Evolutionary conservation across 2,113 vertebrate genomes (phyloP), one percentile per base, ranked within the genome.

Genomic region (Takifugu bimaculatus): DNA sequence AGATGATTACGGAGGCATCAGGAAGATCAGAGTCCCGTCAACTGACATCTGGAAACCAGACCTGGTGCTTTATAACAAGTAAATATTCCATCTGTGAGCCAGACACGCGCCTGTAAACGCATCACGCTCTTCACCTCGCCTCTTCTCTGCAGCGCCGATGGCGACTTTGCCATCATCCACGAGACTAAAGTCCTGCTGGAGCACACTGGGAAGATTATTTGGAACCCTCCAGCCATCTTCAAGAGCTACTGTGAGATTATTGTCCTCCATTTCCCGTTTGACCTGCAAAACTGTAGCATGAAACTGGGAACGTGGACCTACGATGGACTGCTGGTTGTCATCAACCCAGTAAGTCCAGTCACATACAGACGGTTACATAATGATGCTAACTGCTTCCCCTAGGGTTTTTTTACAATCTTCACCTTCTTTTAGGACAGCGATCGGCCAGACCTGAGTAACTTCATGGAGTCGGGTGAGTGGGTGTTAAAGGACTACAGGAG

Each of bases 191-290:
- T 96, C 48, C 91, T 97, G 52, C 74, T 98, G 88, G 93, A 98
- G 75, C 57, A 98, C 82, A 94, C 89, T 0, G 97, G 97, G 27
- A 81, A 74, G 77, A 95, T 98, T 67, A 95, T 89, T 0, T 99
- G 97, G 96, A 94, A 92, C 9, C 96, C 95, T 35, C 97, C 96
- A 0, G 96, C 95, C 75, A 98, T 98, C 84, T 99, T 95, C 64
- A 98, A 96, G 90, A 99, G 97, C 76, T 98, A 98, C 88, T 99
- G 96, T 73, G 97, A 99, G 89, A 99, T 99, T 43, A 94, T 95
- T n/a, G 96, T 98, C 63, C 94, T 96, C 0, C 85, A 98, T 60
- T 98, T 98, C 73, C 96, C 96, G 0, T 98, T 98, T 26, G 96
- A 98, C 26, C 88, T 94, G 73, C 96, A 98, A 87, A 98, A 98